Percentiles rank a stretch among this genome's conserved stretches.
Evolutionary conservation across 1,140 invertebrate genomes (phyloP).

Genomic region (Lethocerus indicus): DNA sequence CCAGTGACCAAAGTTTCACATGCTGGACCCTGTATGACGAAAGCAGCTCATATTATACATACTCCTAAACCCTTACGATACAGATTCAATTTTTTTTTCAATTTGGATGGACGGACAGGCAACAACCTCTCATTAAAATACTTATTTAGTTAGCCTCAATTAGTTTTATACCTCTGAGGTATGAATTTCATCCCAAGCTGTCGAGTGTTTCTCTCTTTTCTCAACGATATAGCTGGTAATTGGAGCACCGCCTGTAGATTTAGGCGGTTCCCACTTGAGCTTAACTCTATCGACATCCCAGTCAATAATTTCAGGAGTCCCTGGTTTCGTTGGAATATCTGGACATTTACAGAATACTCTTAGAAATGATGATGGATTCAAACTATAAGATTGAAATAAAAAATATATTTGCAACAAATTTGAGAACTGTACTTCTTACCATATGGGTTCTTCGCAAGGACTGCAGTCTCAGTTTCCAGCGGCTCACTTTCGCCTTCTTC

Average conservation of each 20-base stretch:
- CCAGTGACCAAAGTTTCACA: constrained; percentile 69
- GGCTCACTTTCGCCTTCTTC: constrained; percentile 96
- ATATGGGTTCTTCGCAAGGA: constrained; percentile 86
- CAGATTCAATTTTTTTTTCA: not conserved
- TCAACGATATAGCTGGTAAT: constrained; percentile 94
- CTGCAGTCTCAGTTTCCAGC: constrained; percentile 68
- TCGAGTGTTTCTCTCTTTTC: constrained; percentile 84
- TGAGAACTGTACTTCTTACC: too few relatives aligned
- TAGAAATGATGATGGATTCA: too few relatives aligned
- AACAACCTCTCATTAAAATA: too few relatives aligned
- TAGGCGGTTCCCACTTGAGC: constrained; percentile 84
- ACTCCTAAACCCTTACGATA: not conserved
- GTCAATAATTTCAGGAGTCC: constrained; percentile 73
- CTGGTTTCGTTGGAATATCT: constrained; percentile 77
- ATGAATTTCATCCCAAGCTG: constrained; percentile 76
- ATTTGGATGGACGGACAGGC: not conserved
- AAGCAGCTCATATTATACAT: not conserved
- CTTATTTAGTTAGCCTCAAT: too few relatives aligned
- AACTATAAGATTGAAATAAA: too few relatives aligned
- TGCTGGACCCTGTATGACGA: constrained; percentile 51
- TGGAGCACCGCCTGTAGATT: constrained; percentile 77
- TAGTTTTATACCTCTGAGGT: too few relatives aligned
- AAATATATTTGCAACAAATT: too few relatives aligned
- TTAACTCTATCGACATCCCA: constrained; percentile 88
- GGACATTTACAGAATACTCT: constrained; percentile 7